Evolutionary conservation across 1,140 invertebrate species (phyloP), one percentile per base, ranked within the genome.

Genomic region (Maniola jurtina): DNA sequence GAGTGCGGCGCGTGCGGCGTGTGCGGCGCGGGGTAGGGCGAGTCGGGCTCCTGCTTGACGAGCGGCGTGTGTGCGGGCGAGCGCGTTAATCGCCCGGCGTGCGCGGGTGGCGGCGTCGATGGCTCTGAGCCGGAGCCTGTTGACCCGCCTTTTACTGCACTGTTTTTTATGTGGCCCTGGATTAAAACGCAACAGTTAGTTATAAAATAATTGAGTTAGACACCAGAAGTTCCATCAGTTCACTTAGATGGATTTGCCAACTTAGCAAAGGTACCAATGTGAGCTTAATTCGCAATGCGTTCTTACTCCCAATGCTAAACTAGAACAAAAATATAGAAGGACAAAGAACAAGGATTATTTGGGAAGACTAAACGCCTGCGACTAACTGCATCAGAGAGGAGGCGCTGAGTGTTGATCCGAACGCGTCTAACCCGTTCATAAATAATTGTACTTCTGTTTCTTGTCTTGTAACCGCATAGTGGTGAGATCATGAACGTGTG

Each of bases 71-170:
- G 81, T 69, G 80, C 79, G 8, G 81, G 84, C 71, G 83, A 82
- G 62, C 82, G 82, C 52, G 77, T 70, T 34, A 72, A 65, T 60
- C 71, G 68, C 63, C 77, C 68, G 58, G 83, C 78, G 78, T 91
- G 90, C 68, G 88, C 88, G 50, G 87, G 89, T 68, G 89, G 88
- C 68, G 89, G 89, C 64, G 88, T 86, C 57, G 84, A 88, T 85
- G 93, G 93, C 85, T 94, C 94, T 80, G 93, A 93, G 7, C 87
- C 87, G 1, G 85, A 88, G 13, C 85, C 87, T 61, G 84, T 95
- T 76, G 93, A 93, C 83, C 94, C 94, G 86, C 94, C 91, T 77
- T 93, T 92, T 83, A 94, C 64, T 93, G 95, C 95, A 81, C 68
- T 75, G 14, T 68, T 75, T 69, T 89, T 89, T 57, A 81, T 74